These are phyloP conservation scores for Cepphus grylle DNA, from an alignment of 2,113 vertebrate genomes.

Conservation along the genomic window DNA sequence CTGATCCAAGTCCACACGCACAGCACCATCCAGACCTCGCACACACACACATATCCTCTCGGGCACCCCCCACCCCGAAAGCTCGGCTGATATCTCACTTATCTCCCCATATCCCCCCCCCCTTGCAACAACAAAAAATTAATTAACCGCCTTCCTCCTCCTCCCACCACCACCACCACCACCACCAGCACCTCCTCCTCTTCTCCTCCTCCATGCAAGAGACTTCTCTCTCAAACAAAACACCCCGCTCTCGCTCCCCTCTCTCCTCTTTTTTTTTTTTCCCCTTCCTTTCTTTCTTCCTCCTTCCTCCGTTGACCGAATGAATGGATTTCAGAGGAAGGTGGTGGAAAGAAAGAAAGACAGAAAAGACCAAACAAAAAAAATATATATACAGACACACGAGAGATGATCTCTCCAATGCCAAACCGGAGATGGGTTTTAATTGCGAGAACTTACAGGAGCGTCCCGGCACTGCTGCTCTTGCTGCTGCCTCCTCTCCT, in stretches of 20 bases:
- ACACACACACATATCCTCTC: background rate
- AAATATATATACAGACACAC: background rate
- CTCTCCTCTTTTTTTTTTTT: background rate
- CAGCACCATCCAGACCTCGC: constrained; percentile 64
- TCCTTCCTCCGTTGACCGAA: constrained; percentile 60
- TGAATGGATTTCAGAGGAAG: constrained; percentile 71
- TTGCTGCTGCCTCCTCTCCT: constrained; percentile 71
- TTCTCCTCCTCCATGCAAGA: constrained; percentile 67
- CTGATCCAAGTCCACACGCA: constrained; percentile 73
- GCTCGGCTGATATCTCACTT: constrained; percentile 83
- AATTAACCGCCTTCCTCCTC: constrained; percentile 71
- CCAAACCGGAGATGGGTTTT: constrained; percentile 71
- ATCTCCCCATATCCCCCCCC: constrained; percentile 60
- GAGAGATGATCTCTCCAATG: constrained; percentile 68
- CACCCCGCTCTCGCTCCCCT: constrained; percentile 52
- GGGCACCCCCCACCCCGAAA: constrained; percentile 62
- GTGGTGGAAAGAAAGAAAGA: constrained; percentile 1
- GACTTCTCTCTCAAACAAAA: constrained; percentile 68
- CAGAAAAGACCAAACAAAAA: background rate
- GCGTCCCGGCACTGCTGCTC: constrained; percentile 77
- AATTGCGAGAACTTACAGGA: constrained; percentile 80
- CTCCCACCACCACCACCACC: constrained; percentile 64
- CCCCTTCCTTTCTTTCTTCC: constrained; percentile 18
- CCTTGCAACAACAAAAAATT: constrained; percentile 74
- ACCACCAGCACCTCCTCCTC: constrained; percentile 64